A percentile compares a stretch with the other conserved stretches of the same genome.
Evolutionary conservation across 1,140 invertebrate species (phyloP).

Genomic region (Pseudomyrmex concolor): DNA sequence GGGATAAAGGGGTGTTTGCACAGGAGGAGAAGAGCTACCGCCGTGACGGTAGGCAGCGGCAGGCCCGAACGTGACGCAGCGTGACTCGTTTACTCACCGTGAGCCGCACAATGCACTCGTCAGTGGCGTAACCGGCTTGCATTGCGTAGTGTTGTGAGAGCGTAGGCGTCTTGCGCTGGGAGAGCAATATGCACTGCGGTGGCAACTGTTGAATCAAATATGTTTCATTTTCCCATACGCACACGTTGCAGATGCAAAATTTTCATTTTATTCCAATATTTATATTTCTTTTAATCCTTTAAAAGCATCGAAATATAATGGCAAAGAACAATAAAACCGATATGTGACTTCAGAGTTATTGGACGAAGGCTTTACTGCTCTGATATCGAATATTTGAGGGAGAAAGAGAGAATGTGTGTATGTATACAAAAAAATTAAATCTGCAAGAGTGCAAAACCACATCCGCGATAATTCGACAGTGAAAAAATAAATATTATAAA

Average conservation of each 20-base stretch:
- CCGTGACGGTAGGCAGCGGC: slow-evolving; percentile 54
- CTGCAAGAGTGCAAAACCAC: not conserved
- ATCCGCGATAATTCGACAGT: not conserved
- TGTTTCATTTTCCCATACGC: too few species aligned
- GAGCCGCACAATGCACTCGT: slow-evolving; percentile 78
- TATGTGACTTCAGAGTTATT: too few species aligned
- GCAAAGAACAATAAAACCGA: too few species aligned
- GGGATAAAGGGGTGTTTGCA: slow-evolving; percentile 61
- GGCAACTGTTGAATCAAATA: slow-evolving; percentile 1
- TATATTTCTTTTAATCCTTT: too few species aligned
- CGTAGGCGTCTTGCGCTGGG: slow-evolving; percentile 16
- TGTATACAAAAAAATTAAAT: not conserved
- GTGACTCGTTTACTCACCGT: slow-evolving; percentile 80
- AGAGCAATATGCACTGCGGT: not conserved
- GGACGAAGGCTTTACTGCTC: too few species aligned
- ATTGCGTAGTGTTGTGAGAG: slow-evolving; percentile 24
- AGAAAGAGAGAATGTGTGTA: too few species aligned
- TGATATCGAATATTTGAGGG: too few species aligned
- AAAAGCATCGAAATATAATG: too few species aligned
- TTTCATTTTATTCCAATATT: too few species aligned
- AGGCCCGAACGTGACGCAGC: slow-evolving; percentile 78
- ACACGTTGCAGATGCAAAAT: too few species aligned
- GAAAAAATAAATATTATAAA: not conserved
- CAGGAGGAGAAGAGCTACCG: slow-evolving; percentile 66
- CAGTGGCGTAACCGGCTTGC: slow-evolving; percentile 68